phyloP scores from a whole-genome alignment of 2,888 invertebrate genomes.

The Heliconius charithonia region DNA sequence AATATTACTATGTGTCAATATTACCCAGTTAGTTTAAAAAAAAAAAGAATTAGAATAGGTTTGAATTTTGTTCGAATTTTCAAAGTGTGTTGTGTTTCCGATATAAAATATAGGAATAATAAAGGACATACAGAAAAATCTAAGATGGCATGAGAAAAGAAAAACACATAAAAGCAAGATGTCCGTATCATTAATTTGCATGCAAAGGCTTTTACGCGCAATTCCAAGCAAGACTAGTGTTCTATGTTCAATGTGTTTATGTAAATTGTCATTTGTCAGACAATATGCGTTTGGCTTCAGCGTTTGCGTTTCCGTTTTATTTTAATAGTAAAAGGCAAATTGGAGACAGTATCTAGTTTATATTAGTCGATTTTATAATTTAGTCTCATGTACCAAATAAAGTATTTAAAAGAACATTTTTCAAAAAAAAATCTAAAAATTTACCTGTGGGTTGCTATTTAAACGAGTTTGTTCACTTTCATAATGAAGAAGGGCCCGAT shows the following conservation, averaged over 20 bases:
- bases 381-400: background rate
- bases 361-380: background rate
- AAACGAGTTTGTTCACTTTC: too few relatives aligned
- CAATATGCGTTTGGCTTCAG: slow-evolving; percentile 35
- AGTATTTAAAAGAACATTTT: too few relatives aligned
- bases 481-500: too few relatives aligned
- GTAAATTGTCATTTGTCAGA: slow-evolving; percentile 42
- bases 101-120: background rate
- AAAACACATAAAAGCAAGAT: slow-evolving; percentile 20
- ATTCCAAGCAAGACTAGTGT: slow-evolving; percentile 29
- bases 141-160: background rate
- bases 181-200: slow-evolving; percentile 30
- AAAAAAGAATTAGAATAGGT: too few relatives aligned
- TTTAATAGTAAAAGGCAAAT: slow-evolving; percentile 16
- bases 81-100: too few relatives aligned
- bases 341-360: background rate
- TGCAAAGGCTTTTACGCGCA: slow-evolving; percentile 38
- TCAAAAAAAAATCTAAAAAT: too few relatives aligned
- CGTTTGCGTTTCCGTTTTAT: background rate
- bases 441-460: too few relatives aligned
- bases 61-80: too few relatives aligned
- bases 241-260: slow-evolving; percentile 33
- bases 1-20: too few relatives aligned
- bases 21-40: too few relatives aligned
- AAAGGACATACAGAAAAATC: background rate